Evolutionary conservation across 2,888 invertebrate species (phyloP).

Genomic region (Sinotaia quadrata): DNA sequence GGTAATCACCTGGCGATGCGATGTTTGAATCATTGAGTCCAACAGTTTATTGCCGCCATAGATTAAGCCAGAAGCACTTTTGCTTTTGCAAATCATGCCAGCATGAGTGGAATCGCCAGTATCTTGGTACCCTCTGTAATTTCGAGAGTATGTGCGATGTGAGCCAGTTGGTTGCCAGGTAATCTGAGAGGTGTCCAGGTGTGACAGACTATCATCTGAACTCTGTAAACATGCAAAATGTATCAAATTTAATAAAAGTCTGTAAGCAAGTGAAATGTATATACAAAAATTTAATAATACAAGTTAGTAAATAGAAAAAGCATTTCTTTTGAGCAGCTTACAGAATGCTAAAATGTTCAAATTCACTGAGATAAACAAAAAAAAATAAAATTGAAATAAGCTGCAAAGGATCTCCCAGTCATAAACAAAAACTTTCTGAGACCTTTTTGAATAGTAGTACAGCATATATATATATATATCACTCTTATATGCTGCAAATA

Average conservation of each 20-base stretch:
- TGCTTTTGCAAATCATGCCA: neutral
- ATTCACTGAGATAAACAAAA: neutral
- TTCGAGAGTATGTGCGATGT: neutral
- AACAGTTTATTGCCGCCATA: constrained; percentile 1
- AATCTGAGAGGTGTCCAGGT: neutral
- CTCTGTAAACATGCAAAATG: neutral
- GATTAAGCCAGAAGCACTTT: neutral
- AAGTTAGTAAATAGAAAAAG: neutral
- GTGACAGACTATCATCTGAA: neutral
- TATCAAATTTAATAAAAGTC: neutral
- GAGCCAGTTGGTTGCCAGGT: neutral
- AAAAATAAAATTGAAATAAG: neutral
- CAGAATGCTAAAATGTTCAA: neutral
- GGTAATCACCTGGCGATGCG: constrained; percentile 13
- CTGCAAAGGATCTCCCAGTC: neutral
- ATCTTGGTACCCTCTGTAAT: neutral
- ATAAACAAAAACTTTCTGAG: neutral
- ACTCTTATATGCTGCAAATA: no score
- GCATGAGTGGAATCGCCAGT: neutral
- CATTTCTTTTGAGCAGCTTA: neutral
- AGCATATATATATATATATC: no score
- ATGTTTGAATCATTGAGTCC: constrained; percentile 19
- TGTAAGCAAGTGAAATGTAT: neutral
- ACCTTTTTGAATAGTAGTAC: no score
- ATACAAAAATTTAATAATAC: neutral